Evolutionary conservation across 2,888 invertebrate species (phyloP).

Genomic region (Asteroscopus sphinx): DNA sequence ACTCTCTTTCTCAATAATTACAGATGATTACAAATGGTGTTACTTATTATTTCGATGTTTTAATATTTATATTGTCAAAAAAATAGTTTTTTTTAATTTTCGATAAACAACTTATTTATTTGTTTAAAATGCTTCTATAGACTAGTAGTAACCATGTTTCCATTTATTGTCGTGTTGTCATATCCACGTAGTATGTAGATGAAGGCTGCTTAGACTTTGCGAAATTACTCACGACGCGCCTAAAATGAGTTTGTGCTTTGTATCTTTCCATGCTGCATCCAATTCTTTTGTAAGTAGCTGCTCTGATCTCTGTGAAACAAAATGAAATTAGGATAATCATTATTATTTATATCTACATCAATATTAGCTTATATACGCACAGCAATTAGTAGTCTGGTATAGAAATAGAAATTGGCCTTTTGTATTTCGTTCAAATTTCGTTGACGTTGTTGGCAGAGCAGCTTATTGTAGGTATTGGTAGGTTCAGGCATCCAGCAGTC

Average conservation of each 20-base stretch:
- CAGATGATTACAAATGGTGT: no score
- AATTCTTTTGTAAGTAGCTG: conserved; percentile 80
- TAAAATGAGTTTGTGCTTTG: conserved; percentile 83
- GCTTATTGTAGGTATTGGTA: conserved; percentile 71
- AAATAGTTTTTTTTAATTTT: no score
- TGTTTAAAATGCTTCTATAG: no score
- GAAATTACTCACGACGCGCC: conserved; percentile 80
- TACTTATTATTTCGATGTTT: no score
- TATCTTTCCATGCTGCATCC: conserved; percentile 77
- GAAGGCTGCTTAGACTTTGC: no score
- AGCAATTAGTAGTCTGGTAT: conserved; percentile 77
- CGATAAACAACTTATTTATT: no score
- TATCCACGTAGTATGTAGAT: no score
- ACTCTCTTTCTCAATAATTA: no score
- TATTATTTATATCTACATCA: no score
- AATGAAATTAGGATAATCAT: background rate
- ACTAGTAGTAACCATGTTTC: no score
- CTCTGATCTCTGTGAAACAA: conserved; percentile 77
- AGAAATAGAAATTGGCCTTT: conserved; percentile 74
- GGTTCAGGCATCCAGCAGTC: conserved; percentile 81
- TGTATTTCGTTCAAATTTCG: conserved; percentile 71
- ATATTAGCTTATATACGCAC: conserved; percentile 64
- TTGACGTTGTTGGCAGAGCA: conserved; percentile 79
- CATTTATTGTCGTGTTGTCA: no score
- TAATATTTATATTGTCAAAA: no score